Evolutionary conservation across 2,113 vertebrate species (phyloP).

Genomic region (Cebidichthys violaceus): DNA sequence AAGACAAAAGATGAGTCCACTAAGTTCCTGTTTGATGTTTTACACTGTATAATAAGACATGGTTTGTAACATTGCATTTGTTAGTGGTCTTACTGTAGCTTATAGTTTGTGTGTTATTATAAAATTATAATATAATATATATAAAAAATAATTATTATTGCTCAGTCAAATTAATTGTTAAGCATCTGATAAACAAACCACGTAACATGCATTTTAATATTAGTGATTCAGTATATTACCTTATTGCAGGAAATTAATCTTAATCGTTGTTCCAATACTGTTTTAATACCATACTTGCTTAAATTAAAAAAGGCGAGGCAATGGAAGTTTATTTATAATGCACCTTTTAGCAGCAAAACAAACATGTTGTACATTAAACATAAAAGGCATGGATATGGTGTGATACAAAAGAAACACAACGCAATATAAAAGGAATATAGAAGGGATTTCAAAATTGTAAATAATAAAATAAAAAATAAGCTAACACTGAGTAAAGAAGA

Average conservation of each 20-base stretch:
- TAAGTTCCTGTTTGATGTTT: neutral
- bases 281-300: neutral
- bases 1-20: neutral
- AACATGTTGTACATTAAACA: too few relatives aligned
- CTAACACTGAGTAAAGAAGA: too few relatives aligned
- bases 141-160: too few relatives aligned
- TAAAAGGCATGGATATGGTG: too few relatives aligned
- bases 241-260: neutral
- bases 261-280: neutral
- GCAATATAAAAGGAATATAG: neutral
- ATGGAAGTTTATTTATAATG: neutral
- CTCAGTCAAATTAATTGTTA: neutral
- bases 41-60: neutral
- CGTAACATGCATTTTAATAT: neutral
- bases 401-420: neutral
- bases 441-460: neutral
- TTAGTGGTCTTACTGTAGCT: neutral
- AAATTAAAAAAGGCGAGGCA: neutral
- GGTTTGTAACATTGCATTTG: neutral
- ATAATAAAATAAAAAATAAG: neutral
- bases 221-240: neutral
- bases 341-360: neutral
- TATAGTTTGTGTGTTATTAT: neutral
- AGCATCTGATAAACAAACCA: neutral
- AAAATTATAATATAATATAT: too few relatives aligned